Evolutionary conservation across 2,888 invertebrate genomes (phyloP), one percentile per base, ranked within the genome.

Genomic region (Phengaris alcon): DNA sequence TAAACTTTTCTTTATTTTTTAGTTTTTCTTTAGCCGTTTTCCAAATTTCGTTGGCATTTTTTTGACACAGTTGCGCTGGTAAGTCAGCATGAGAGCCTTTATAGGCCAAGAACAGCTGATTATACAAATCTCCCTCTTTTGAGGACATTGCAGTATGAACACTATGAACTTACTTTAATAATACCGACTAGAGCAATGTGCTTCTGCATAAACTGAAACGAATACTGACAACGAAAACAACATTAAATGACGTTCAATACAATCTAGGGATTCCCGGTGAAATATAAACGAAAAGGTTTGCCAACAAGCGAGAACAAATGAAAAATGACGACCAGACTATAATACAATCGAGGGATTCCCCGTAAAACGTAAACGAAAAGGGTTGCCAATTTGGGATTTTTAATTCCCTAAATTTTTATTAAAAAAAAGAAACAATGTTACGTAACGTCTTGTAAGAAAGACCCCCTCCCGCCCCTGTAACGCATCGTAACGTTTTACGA

Each of bases 101-200:
- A 74, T 64, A 74, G 46, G 51, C 74, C 64, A 64, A 74, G 64
- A 74, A 64, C 64, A 74, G n/a, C 74, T 73, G 74, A 74, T 64
- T 48, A 59, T 72, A 54, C 72, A 72, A 72, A 6, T 72, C 72
- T 72, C 72, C 64, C 74, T 57, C 74, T 74, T 59, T 74, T 64
- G 74, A 74, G 5, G 64, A 59, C 64, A 64, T 74, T 74, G 52
- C 72, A 72, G 72, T 72, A 54, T 22, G 22, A 22, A 22, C 22
- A 22, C 22, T 22, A 22, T 22, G 22, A 22, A 22, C 22, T 22
- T 22, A 22, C 22, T 22, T 22, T 22, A 22, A 22, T 22, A 22
- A 22, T 22, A 22, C 22, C 22, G 22, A 22, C 68, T 46, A 44
- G 1, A 68, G 68, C 7, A 44, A 68, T 44, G 44, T 44, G 68